phyloP scores from a whole-genome alignment of 2,797 vertebrate species.

The Pelochelys cantorii region DNA sequence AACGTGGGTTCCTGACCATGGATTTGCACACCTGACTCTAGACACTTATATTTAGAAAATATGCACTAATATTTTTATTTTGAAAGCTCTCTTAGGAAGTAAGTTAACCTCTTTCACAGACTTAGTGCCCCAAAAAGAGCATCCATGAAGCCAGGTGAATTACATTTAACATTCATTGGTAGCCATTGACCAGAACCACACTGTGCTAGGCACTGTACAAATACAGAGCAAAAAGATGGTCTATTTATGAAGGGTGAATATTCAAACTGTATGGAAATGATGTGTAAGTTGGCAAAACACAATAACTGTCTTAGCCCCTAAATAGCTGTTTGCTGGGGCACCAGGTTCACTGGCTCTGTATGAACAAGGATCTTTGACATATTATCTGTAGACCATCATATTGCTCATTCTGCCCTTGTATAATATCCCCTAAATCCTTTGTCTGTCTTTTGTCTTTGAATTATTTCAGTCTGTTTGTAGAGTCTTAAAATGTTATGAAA shows the following conservation, averaged over 20 bases:
- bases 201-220: background rate
- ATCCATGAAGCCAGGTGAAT: background rate
- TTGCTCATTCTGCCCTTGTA: background rate
- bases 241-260: accelerated
- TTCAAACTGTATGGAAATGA: background rate
- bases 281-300: background rate
- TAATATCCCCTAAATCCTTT: background rate
- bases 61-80: background rate
- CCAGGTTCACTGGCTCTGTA: background rate
- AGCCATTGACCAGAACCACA: background rate
- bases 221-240: background rate
- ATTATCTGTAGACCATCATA: background rate
- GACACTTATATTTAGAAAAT: background rate
- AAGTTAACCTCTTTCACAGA: background rate
- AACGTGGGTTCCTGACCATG: background rate
- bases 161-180: background rate
- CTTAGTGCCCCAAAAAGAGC: background rate
- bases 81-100: background rate
- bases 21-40: background rate
- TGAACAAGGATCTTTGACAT: background rate
- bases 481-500: too few relatives aligned
- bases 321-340: background rate
- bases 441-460: background rate
- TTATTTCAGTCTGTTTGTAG: background rate
- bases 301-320: background rate